Conservation (phyloP, 2,113 vertebrate species). For the Ceyx cyanopectus region DNA sequence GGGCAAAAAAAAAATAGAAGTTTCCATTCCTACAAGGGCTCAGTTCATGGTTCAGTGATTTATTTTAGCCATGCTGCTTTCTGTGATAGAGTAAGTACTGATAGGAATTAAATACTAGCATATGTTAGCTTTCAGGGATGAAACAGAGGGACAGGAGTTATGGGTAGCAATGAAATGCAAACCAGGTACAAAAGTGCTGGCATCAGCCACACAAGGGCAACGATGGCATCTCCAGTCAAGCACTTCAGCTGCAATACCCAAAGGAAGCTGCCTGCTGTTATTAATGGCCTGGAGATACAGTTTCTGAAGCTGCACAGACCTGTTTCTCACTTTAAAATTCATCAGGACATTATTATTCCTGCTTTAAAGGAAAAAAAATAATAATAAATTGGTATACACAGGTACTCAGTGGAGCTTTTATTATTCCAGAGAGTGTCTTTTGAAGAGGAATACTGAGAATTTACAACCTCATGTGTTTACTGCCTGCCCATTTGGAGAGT, state of each 20-base stretch:
- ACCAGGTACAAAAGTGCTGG: neutral
- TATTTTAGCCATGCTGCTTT: neutral
- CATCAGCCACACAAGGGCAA: neutral
- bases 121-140: neutral
- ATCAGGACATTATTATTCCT: neutral
- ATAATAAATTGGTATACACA: neutral
- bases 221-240: neutral
- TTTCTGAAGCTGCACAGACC: neutral
- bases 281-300: neutral
- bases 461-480: neutral
- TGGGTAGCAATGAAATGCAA: neutral
- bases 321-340: neutral
- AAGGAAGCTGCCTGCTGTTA: neutral
- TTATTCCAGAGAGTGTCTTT: neutral
- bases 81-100: neutral
- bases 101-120: neutral
- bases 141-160: neutral
- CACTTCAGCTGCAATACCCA: neutral
- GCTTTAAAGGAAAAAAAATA: neutral
- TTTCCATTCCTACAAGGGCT: neutral
- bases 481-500: neutral
- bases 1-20: neutral
- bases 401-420: neutral
- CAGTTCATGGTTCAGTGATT: neutral
- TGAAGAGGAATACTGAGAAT: neutral